Percentiles rank a stretch among this genome's conserved stretches.
Evolutionary conservation across 2,888 invertebrate genomes (phyloP).

Genomic region (Agapostemon virescens): DNA sequence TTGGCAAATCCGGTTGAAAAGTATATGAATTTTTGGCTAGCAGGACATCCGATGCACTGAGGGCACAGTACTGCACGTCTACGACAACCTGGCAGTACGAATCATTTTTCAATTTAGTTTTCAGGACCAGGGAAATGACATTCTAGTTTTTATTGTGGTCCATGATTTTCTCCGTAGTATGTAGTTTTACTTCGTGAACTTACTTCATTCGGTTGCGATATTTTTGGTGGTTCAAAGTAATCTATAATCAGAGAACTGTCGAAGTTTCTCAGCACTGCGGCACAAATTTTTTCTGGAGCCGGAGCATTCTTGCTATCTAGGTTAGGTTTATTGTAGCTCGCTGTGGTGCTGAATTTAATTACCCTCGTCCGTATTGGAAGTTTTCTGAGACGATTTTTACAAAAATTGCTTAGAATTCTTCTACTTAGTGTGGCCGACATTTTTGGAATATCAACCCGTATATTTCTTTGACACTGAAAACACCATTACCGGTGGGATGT

Average conservation of each 20-base stretch:
- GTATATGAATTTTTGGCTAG: slow-evolving; percentile 82
- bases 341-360: slow-evolving; percentile 38
- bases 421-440: slow-evolving; percentile 62
- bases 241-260: slow-evolving; percentile 82
- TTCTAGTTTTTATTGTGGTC: not conserved
- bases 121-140: not conserved
- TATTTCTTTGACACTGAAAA: slow-evolving; percentile 2
- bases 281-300: slow-evolving; percentile 72
- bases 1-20: slow-evolving; percentile 81
- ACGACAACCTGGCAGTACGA: slow-evolving; percentile 82
- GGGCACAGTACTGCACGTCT: slow-evolving; percentile 84
- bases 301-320: slow-evolving; percentile 53
- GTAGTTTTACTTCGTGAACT: slow-evolving; percentile 1
- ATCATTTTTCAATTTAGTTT: not conserved
- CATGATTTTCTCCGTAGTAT: not conserved
- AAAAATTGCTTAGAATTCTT: slow-evolving; percentile 54
- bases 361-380: slow-evolving; percentile 37
- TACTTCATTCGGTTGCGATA: slow-evolving; percentile 81
- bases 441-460: slow-evolving; percentile 12
- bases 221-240: slow-evolving; percentile 78
- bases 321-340: slow-evolving; percentile 10
- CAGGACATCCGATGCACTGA: slow-evolving; percentile 85
- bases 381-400: slow-evolving; percentile 46
- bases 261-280: slow-evolving; percentile 82
- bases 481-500: not conserved